A percentile compares a stretch with the other conserved stretches of the same genome.
Conservation (phyloP, 2,113 vertebrate genomes). For the Mobula hypostoma region DNA sequence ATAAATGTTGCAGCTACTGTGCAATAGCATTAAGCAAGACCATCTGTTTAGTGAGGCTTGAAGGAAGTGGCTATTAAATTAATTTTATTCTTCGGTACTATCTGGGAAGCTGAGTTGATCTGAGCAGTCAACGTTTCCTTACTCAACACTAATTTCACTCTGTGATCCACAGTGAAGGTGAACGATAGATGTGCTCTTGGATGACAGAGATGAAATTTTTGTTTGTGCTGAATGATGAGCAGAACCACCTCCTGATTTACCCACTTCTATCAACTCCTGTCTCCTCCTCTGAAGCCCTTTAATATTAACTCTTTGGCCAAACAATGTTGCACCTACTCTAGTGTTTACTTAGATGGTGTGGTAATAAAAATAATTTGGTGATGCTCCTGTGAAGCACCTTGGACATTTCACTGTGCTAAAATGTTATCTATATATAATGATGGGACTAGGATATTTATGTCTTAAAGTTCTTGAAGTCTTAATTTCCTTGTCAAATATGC, state of each 20-base stretch:
- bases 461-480: background rate
- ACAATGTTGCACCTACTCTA: background rate
- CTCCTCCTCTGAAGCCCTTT: background rate
- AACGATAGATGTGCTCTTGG: too few species aligned
- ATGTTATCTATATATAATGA: too few species aligned
- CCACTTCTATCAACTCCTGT: background rate
- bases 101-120: conserved; percentile 1
- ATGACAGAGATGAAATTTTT: background rate
- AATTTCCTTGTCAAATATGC: background rate
- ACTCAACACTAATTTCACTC: conserved; percentile 7
- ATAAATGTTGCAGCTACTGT: conserved; percentile 23
- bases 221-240: background rate
- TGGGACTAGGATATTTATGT: background rate
- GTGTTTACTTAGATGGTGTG: background rate
- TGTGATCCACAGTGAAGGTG: too few species aligned
- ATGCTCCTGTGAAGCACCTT: background rate
- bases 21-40: conserved; percentile 1
- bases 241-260: background rate
- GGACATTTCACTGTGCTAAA: background rate
- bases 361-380: background rate
- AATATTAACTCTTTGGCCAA: background rate
- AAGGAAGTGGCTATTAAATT: conserved; percentile 25
- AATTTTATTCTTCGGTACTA: background rate
- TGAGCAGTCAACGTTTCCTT: background rate
- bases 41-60: conserved; percentile 14